These are phyloP conservation scores for Schizotus pectinicornis DNA, from an alignment of 2,888 invertebrate species.

Conservation along the genomic window DNA sequence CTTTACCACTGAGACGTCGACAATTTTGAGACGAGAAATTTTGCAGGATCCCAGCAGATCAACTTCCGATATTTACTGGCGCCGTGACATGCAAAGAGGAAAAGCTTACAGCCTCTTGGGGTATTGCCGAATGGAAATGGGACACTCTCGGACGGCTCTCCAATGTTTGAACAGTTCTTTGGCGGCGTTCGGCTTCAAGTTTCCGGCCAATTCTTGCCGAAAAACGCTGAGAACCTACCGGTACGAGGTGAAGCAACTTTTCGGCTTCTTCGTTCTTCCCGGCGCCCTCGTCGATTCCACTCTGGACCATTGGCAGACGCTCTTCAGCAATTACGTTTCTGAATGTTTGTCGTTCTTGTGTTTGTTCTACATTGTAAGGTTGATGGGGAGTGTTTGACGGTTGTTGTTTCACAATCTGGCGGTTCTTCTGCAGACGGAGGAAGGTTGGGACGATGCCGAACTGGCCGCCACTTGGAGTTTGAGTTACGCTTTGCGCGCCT, in stretches of 20 bases:
- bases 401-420: too few relatives aligned
- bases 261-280: slow-evolving; percentile 49
- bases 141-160: slow-evolving; percentile 55
- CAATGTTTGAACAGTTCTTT: slow-evolving; percentile 53
- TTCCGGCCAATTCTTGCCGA: slow-evolving; percentile 51
- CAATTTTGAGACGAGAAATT: neutral
- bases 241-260: slow-evolving; percentile 49
- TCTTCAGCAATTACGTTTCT: slow-evolving; percentile 59
- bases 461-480: slow-evolving; percentile 66
- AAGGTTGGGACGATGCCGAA: slow-evolving; percentile 59
- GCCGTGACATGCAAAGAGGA: slow-evolving; percentile 36
- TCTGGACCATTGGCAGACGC: slow-evolving; percentile 50
- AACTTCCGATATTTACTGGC: neutral
- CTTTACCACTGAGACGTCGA: too few relatives aligned
- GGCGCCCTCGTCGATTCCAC: slow-evolving; percentile 39
- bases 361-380: slow-evolving; percentile 54
- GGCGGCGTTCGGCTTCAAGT: slow-evolving; percentile 54
- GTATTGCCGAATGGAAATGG: slow-evolving; percentile 54
- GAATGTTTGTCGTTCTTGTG: slow-evolving; percentile 58
- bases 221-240: slow-evolving; percentile 39
- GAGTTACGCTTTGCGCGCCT: slow-evolving; percentile 61
- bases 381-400: neutral
- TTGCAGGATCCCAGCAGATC: neutral
- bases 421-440: slow-evolving; percentile 23
- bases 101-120: slow-evolving; percentile 59